phyloP scores from a whole-genome alignment of 2,888 invertebrate genomes.

The Silvanus unidentatus region DNA sequence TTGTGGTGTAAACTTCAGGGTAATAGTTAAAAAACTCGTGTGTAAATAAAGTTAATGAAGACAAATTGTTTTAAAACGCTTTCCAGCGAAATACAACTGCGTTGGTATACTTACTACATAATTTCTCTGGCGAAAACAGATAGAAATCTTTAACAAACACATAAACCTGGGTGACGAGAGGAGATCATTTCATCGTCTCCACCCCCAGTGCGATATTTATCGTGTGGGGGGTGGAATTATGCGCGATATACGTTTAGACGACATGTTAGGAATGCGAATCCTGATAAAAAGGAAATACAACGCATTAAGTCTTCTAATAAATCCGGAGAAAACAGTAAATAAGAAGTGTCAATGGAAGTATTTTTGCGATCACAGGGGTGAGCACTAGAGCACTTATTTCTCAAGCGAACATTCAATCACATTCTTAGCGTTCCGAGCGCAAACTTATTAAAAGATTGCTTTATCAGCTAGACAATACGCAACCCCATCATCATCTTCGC shows the following conservation, averaged over 20 bases:
- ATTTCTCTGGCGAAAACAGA: too few species aligned
- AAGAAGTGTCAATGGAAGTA: conserved; percentile 24
- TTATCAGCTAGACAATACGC: conserved; percentile 40
- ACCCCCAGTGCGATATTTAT: too few species aligned
- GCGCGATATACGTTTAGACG: neutral
- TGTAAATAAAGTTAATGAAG: too few species aligned
- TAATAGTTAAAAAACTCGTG: too few species aligned
- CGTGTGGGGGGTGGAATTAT: neutral
- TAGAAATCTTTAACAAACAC: too few species aligned
- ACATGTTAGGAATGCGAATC: conserved; percentile 7
- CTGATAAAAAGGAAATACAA: conserved; percentile 1
- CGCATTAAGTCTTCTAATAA: conserved; percentile 8
- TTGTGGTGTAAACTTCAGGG: too few species aligned
- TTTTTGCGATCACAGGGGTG: conserved; percentile 9
- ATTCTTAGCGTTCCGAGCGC: conserved; percentile 33
- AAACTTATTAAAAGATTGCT: conserved; percentile 43
- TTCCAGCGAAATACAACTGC: too few species aligned
- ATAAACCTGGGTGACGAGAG: too few species aligned
- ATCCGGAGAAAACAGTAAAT: conserved; percentile 23
- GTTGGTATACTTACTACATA: too few species aligned
- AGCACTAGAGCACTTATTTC: conserved; percentile 9
- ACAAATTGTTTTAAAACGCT: too few species aligned
- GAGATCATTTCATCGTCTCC: too few species aligned
- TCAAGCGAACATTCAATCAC: conserved; percentile 27
- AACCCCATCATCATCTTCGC: conserved; percentile 28